Conservation (phyloP, 2,113 vertebrate genomes). For the Larimichthys polyactis region DNA sequence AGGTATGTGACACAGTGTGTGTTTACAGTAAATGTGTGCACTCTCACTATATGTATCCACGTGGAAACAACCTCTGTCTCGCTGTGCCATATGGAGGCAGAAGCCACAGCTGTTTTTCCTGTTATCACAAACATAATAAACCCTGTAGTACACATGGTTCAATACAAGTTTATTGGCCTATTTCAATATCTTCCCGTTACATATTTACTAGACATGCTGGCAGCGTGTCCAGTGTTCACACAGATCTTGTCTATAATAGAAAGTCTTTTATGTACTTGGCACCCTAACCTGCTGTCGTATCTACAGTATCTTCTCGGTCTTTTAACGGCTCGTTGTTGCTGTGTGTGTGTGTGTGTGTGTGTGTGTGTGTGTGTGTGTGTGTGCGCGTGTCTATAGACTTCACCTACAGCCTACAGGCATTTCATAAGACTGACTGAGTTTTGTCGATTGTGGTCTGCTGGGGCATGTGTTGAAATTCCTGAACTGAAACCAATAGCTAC, state of each 20-base stretch:
- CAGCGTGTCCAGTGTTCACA: constrained; percentile 5
- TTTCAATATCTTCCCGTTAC: constrained; percentile 38
- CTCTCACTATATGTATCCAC: not conserved
- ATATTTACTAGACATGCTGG: constrained; percentile 43
- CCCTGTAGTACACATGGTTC: not conserved
- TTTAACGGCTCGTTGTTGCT: constrained; percentile 10
- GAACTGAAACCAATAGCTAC: constrained; percentile 71
- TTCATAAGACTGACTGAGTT: constrained; percentile 73
- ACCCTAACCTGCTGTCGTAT: not conserved
- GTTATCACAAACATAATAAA: constrained; percentile 7
- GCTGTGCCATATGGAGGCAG: not conserved
- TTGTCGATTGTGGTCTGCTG: constrained; percentile 77
- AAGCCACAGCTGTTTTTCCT: not conserved
- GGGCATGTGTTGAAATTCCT: constrained; percentile 82
- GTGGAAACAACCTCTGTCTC: not conserved
- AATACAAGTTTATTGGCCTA: constrained; percentile 24
- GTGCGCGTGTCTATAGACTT: constrained; percentile 26
- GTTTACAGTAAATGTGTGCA: constrained; percentile 1
- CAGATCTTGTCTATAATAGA: constrained; percentile 26
- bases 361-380: not conserved
- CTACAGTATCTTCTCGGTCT: not conserved
- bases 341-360: not conserved
- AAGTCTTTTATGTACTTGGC: constrained; percentile 19
- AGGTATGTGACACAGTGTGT: constrained; percentile 63
- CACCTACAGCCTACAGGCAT: constrained; percentile 70